These are phyloP conservation scores for Lochmaea capreae DNA, from an alignment of 2,888 invertebrate genomes.

Conservation along the genomic window DNA sequence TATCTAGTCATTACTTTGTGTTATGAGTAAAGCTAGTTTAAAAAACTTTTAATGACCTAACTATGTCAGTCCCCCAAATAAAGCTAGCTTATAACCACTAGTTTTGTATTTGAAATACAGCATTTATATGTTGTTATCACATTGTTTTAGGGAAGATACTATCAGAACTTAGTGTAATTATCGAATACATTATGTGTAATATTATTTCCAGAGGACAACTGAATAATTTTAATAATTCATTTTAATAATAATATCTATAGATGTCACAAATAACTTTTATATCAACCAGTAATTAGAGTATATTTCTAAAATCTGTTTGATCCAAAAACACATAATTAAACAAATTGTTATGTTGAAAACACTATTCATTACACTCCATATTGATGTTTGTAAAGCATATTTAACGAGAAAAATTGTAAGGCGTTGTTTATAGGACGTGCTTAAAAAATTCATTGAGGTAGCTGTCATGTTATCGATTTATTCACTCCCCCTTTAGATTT, in stretches of 20 bases:
- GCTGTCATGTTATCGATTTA: conserved; percentile 17
- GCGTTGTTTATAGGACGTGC: conserved; percentile 11
- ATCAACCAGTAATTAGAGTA: background rate
- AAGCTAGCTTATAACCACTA: no score
- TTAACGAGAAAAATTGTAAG: conserved; percentile 9
- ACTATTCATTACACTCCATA: conserved; percentile 14
- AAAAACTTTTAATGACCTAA: no score
- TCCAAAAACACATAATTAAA: background rate
- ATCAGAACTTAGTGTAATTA: background rate
- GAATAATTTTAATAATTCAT: background rate
- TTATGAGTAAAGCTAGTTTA: no score
- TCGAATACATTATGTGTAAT: background rate
- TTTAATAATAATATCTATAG: background rate
- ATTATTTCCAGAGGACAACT: no score
- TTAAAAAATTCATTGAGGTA: conserved; percentile 18
- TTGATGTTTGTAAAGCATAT: conserved; percentile 9
- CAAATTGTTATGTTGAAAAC: conserved; percentile 4
- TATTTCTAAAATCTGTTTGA: conserved; percentile 8
- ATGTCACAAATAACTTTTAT: background rate
- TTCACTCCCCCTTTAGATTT: conserved; percentile 10
- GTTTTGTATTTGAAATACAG: no score
- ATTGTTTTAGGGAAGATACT: background rate
- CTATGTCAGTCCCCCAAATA: no score
- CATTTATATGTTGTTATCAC: no score
- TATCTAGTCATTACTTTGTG: no score